Base-by-base conservation (phyloP, 2,797 vertebrate species). In the Anisognathus igniventris region DNA sequence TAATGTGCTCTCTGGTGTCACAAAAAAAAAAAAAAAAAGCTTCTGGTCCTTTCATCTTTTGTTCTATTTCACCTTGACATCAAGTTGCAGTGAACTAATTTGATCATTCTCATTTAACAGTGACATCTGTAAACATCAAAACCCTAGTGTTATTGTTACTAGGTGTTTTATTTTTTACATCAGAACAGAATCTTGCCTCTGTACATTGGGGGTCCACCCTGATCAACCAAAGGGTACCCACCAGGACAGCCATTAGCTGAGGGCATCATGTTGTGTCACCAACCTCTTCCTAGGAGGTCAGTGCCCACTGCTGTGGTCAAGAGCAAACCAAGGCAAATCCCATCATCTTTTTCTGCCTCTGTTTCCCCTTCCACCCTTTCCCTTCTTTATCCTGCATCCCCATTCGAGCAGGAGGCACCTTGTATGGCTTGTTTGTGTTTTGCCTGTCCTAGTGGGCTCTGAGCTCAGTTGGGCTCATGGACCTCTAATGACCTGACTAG, bases 21-120 rank as follows among this genome's bases (percentile, higher is more conserved):
- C 54, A 51, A 87, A 56, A 35, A 35, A 35, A 33, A 14, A 27
- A 17, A 51, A 54, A 60, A 87, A 37, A 33, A 48, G 19, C 10
- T 80, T 75, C 62, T 86, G 37, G 33, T 70, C 45, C 30, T 53
- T 92, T 94, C n/a, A 61, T 88, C 31, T 93, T 93, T 85, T 80
- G 15, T 89, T 84, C 60, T 79, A 7, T 76, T 95, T 90, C 66
- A 83, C 14, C 0, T 71, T 91, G 72, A 54, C 42, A 81, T 87
- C 31, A 86, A 78, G 54, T 48, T 67, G 70, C 73, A 57, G 16
- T 27, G 71, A 72, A 61, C 39, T 86, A 80, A 93, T 81, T 86
- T 78, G 87, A 75, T 86, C 81, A 45, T 84, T 91, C 44, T 45
- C 6, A 0, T 78, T 91, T 77, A 86, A 51, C 17, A 54, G 62